These are phyloP conservation scores for Saiga tatarica DNA, from an alignment of 2,113 vertebrate genomes.

Conservation along the genomic window DNA sequence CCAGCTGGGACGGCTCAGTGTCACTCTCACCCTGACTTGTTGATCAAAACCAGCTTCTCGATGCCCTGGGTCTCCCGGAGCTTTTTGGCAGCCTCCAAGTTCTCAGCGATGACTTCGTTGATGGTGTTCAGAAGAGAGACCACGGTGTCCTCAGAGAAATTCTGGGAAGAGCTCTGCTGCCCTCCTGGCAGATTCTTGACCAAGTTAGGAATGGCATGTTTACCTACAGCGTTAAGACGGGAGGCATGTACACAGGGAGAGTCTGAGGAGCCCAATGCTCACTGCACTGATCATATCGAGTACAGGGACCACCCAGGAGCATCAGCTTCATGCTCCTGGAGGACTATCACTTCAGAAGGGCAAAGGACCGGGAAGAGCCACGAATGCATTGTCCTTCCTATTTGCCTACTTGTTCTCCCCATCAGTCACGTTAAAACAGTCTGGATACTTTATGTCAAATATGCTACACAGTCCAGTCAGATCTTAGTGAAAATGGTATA, in stretches of 20 bases:
- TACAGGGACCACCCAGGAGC: fast-evolving
- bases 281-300: fast-evolving
- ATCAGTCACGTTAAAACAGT: background rate
- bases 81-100: slow-evolving; percentile 92
- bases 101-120: slow-evolving; percentile 92
- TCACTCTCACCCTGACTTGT: slow-evolving; percentile 90
- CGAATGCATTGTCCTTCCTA: background rate
- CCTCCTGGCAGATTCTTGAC: slow-evolving; percentile 92
- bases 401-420: background rate
- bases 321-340: background rate
- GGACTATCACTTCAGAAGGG: background rate
- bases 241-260: background rate
- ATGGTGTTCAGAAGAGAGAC: slow-evolving; percentile 93
- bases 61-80: slow-evolving; percentile 93
- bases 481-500: background rate
- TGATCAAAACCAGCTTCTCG: slow-evolving; percentile 94
- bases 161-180: slow-evolving; percentile 88
- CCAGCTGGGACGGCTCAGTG: background rate
- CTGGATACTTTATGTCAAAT: background rate
- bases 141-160: slow-evolving; percentile 90
- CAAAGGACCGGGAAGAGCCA: background rate
- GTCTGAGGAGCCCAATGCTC: background rate
- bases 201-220: slow-evolving; percentile 91
- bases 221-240: slow-evolving; percentile 80
- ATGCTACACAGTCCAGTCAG: background rate